Evolutionary conservation across 2,113 vertebrate genomes (phyloP), one percentile per base, ranked within the genome.

Genomic region (Crocuta crocuta): DNA sequence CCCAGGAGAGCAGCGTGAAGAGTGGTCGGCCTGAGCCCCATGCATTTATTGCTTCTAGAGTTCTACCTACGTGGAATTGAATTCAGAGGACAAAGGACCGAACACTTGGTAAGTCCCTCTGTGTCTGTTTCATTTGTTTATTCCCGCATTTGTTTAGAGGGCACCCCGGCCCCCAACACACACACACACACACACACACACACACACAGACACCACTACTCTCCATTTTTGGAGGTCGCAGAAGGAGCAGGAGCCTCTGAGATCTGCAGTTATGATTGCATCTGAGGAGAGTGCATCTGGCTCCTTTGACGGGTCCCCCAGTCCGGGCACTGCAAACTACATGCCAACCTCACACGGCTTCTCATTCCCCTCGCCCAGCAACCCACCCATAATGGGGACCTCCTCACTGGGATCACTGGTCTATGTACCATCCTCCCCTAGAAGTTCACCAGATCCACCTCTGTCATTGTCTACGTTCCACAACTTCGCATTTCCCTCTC

Each of bases 11-110:
- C 15, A 3, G 15, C 0, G 73, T 16, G 8, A 0, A 1, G 7
- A 17, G 7, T 1, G 0, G 0, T 17, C 1, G 8, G 26, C 1
- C 1, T 0, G 7, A 31, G 15, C 43, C 3, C 6, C 15, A 2
- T 50, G 45, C 1, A 15, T 24, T 48, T 6, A 1, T 28, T 78
- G 48, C 74, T 78, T 50, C 43, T 15, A 48, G 24, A 17, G 7
- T 31, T 31, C 74, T 78, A 10, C 74, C 1, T 17, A 24, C 15
- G 15, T 78, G 45, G 43, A 78, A 3, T 45, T 6, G 12, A 45
- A 76, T 43, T 76, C 73, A 45, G 73, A 74, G 24, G 39, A 45
- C 73, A 45, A 58, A 58, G 71, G 71, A 73, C 5, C 35, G 4
- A 76, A 76, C 12, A 45, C 73, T 16, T 76, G 39, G 39, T 45